Percentiles rank a stretch among this genome's conserved stretches.
Evolutionary conservation across 2,113 vertebrate genomes (phyloP).

Genomic region (Tonatia bakeri): DNA sequence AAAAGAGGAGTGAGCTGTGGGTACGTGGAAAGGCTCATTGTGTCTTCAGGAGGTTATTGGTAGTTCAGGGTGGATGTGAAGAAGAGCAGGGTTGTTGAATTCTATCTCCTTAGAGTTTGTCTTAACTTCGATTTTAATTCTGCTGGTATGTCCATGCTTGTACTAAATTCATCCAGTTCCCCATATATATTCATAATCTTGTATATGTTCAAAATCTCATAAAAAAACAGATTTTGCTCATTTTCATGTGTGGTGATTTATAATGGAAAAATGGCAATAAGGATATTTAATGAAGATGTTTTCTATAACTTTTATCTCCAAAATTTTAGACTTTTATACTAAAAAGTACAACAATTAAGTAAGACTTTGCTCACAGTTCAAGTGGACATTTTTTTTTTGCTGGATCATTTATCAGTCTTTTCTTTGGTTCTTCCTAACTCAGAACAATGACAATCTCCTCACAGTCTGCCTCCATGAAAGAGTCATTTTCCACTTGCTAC

Average conservation of each 20-base stretch:
- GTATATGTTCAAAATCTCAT: background rate
- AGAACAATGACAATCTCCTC: background rate
- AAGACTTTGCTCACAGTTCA: background rate
- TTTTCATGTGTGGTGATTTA: background rate
- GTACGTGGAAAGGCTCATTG: background rate
- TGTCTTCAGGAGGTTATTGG: background rate
- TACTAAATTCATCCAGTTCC: background rate
- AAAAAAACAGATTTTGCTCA: background rate
- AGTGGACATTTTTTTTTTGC: background rate
- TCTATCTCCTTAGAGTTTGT: background rate
- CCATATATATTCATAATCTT: background rate
- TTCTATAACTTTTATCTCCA: background rate
- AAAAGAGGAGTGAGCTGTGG: background rate
- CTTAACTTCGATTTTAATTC: background rate
- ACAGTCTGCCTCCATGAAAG: background rate
- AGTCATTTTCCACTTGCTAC: background rate
- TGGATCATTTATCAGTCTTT: background rate
- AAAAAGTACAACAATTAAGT: background rate
- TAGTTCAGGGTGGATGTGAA: background rate
- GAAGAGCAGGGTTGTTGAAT: background rate
- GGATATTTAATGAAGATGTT: background rate
- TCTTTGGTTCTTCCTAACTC: background rate
- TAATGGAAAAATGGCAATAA: background rate
- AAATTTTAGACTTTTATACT: background rate
- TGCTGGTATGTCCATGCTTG: background rate